A percentile compares a stretch with the other conserved stretches of the same genome.
Evolutionary conservation across 2,888 invertebrate genomes (phyloP).

Genomic region (Cynaeus angustus): DNA sequence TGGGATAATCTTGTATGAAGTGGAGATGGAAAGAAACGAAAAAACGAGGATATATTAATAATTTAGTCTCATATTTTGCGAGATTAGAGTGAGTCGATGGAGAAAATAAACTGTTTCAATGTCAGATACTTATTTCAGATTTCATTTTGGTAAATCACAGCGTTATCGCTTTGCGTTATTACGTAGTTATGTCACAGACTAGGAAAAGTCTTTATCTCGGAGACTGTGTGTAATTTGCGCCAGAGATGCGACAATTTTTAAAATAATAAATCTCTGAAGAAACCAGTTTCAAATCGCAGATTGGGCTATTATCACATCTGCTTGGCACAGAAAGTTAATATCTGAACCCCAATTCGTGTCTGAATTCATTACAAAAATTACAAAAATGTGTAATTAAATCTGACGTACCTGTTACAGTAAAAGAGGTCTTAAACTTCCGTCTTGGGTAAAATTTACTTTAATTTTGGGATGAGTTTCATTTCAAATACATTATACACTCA

Average conservation of each 20-base stretch:
- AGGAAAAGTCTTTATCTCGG: background rate
- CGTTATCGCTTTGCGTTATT: slow-evolving; percentile 18
- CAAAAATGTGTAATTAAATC: background rate
- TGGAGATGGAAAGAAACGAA: slow-evolving; percentile 8
- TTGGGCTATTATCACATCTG: no score
- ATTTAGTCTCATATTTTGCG: background rate
- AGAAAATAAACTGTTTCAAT: background rate
- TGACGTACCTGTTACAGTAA: slow-evolving; percentile 1
- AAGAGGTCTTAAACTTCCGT: background rate
- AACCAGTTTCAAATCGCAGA: background rate
- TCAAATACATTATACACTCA: background rate
- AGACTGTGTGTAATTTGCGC: slow-evolving; percentile 10
- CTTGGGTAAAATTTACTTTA: slow-evolving; percentile 6
- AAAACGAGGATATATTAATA: slow-evolving; percentile 1
- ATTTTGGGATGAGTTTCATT: background rate
- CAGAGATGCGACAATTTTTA: background rate
- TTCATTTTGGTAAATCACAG: slow-evolving; percentile 21
- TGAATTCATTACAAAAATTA: no score
- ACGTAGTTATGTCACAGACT: slow-evolving; percentile 7
- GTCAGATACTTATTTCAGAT: background rate
- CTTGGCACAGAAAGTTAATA: no score
- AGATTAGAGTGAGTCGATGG: slow-evolving; percentile 4
- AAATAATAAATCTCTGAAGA: slow-evolving; percentile 1
- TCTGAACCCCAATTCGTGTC: no score
- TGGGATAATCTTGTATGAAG: slow-evolving; percentile 13